phyloP scores from a whole-genome alignment of 1,140 invertebrate genomes.

The Triops longicaudatus region DNA sequence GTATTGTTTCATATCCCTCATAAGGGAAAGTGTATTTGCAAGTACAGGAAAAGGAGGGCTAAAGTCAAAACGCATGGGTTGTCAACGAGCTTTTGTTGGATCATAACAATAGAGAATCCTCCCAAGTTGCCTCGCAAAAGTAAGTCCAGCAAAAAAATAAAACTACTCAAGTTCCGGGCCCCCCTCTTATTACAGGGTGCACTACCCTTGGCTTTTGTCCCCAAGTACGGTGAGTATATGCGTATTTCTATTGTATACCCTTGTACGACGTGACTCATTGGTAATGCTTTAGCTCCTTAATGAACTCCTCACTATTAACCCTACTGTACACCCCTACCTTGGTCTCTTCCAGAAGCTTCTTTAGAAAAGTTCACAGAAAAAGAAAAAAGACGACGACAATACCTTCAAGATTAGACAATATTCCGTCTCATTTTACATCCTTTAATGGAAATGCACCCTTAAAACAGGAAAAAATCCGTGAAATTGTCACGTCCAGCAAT shows the following conservation, averaged over 20 bases:
- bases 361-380: no score
- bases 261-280: background rate
- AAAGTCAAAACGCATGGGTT: background rate
- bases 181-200: background rate
- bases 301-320: background rate
- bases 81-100: background rate
- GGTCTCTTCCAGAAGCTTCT: background rate
- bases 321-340: no score
- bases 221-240: no score
- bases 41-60: background rate
- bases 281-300: slow-evolving; percentile 9
- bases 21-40: background rate
- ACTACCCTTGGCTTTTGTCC: no score
- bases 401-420: background rate
- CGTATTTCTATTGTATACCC: background rate
- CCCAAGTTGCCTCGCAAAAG: background rate
- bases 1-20: background rate
- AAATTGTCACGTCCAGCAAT: no score
- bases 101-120: background rate
- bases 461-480: no score
- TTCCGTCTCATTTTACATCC: no score
- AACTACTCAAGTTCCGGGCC: background rate
- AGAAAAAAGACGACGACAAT: no score
- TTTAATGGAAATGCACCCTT: no score
- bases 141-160: background rate